Evolutionary conservation across 2,888 invertebrate genomes (phyloP), one percentile per base, ranked within the genome.

Genomic region (Lottia scabra): DNA sequence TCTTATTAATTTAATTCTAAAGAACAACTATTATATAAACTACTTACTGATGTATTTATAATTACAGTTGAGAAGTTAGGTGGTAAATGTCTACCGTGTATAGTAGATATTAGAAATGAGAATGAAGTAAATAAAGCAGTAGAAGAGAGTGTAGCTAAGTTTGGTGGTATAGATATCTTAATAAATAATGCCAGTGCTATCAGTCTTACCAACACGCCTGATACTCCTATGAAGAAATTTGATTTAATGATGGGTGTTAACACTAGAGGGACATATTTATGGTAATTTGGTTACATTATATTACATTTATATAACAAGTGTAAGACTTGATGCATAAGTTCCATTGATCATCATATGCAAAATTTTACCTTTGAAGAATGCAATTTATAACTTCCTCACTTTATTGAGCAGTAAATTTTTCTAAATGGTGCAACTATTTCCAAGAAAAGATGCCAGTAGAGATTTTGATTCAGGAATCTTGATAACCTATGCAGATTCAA

Each of bases 171-270:
- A 83, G 99, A 99, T 88, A 95, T 99, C 80, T 90, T 91, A 12
- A 91, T 99, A 23, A 99, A 99, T 91, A 99, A 99, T 91, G 99
- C 99, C 0, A 97, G 97, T 77, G 98, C 98, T 15, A 99, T 99
- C 84, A 87, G 87, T 71, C 85, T 91, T 45, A 89, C 96, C 0
- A 93, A 93, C 67, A 98, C 98, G 0, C 91, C 92, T 2, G 91
- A 93, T 10, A 97, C 97, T 0, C 94, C 96, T 56, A 98, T 99
- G 97, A 99, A 99, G 91, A 92, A 93, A 89, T 99, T 96, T 87
- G 99, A 99, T 90, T 92, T 99, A 63, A 99, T 99, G 98, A 95
- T 98, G 87, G 93, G 92, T 74, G 93, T 99, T 81, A 99, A 99
- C 90, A 94, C 97, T 0, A 92, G 99, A 81, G 99, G 98, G 80